phyloP scores from a whole-genome alignment of 2,113 vertebrate genomes.

The Notechis scutatus region DNA sequence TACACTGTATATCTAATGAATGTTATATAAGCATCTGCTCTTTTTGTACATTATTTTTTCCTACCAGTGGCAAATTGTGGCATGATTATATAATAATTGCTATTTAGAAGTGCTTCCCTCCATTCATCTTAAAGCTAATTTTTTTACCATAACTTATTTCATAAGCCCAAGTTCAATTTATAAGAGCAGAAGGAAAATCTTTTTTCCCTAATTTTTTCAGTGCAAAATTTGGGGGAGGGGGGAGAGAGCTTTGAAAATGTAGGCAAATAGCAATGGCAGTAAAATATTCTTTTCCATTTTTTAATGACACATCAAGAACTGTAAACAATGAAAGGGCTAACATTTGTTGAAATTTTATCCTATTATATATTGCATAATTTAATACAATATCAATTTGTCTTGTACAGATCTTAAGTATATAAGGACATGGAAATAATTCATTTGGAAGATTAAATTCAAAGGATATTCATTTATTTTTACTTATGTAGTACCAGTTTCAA shows the following conservation, averaged over 20 bases:
- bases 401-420: neutral
- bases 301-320: neutral
- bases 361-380: neutral
- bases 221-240: neutral
- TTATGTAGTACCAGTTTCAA: neutral
- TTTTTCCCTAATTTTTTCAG: neutral
- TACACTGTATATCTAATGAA: neutral
- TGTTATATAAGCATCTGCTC: neutral
- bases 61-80: neutral
- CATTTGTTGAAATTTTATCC: neutral
- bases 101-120: neutral
- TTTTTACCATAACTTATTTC: neutral
- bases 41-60: neutral
- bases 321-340: neutral
- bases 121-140: neutral
- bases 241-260: neutral
- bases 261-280: neutral
- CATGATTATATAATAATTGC: neutral
- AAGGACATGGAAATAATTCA: neutral
- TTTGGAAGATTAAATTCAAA: neutral
- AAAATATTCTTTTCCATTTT: neutral
- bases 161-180: neutral
- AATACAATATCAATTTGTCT: neutral
- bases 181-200: neutral
- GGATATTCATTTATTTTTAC: neutral